phyloP scores from a whole-genome alignment of 2,797 vertebrate genomes.

The Kryptopterus vitreolus region DNA sequence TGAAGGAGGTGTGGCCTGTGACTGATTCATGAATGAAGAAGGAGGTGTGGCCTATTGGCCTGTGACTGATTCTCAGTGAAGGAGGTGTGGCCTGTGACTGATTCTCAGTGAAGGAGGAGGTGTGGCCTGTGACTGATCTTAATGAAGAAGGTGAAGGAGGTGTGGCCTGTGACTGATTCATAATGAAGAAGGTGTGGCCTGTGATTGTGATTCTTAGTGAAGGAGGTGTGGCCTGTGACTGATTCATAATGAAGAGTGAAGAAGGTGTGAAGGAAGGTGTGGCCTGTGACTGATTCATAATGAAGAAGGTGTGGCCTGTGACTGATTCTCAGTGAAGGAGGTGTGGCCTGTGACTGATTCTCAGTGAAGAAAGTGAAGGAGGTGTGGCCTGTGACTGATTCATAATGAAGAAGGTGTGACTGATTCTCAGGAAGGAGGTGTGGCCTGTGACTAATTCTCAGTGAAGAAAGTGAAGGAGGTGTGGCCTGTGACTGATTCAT shows the following conservation, averaged over 20 bases:
- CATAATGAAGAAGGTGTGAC: background rate
- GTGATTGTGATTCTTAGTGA: background rate
- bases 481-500: background rate
- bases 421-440: background rate
- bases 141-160: background rate
- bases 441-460: background rate
- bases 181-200: background rate
- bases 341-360: background rate
- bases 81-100: background rate
- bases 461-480: background rate
- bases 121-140: background rate
- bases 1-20: background rate
- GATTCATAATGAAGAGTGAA: no score
- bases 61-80: no score
- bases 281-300: no score
- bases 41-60: background rate
- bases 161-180: background rate
- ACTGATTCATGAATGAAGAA: background rate
- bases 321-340: background rate
- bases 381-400: background rate
- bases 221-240: background rate
- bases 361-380: background rate
- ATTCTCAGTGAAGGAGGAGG: no score
- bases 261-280: no score
- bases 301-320: no score